These are phyloP conservation scores for Halichoerus grypus DNA, from an alignment of 2,113 vertebrate species.

Conservation along the genomic window DNA sequence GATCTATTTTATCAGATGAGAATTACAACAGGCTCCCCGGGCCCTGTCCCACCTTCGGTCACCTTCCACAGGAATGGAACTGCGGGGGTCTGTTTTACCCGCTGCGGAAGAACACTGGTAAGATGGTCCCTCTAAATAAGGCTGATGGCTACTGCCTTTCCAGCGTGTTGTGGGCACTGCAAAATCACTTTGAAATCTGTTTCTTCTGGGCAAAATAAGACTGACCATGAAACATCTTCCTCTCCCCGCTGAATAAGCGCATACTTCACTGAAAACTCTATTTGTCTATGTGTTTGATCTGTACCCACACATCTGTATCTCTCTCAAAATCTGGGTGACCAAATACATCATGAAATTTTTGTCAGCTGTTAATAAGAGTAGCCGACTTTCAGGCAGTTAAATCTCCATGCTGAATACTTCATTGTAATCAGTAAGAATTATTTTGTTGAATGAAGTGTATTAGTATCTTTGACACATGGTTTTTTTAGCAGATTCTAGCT, in stretches of 20 bases:
- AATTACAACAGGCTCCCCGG: background rate
- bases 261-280: background rate
- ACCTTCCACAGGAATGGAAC: background rate
- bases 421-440: background rate
- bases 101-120: accelerated
- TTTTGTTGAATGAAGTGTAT: background rate
- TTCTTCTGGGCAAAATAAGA: background rate
- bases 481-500: background rate
- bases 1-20: background rate
- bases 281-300: background rate
- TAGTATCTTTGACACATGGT: background rate
- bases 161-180: background rate
- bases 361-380: background rate
- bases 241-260: background rate
- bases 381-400: background rate
- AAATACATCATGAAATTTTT: background rate
- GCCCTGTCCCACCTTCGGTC: too few species aligned
- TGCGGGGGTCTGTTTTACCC: accelerated
- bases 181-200: background rate
- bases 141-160: background rate
- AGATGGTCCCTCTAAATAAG: background rate
- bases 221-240: background rate
- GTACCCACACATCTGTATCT: background rate
- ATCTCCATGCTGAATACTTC: background rate
- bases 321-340: background rate